Evolutionary conservation across 2,888 invertebrate genomes (phyloP).

Genomic region (Lydus trimaculatus): DNA sequence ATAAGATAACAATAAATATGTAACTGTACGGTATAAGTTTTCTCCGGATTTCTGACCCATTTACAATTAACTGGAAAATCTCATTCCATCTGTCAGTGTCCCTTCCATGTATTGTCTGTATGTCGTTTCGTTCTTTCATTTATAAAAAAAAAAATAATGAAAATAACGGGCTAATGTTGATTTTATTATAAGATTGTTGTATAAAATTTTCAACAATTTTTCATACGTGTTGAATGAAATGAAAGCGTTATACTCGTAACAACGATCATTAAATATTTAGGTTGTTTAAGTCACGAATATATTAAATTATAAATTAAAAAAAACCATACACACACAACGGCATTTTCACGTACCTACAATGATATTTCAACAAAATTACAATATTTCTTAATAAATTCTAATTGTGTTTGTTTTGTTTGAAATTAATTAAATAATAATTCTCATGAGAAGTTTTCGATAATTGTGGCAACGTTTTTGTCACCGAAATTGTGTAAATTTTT

Average conservation of each 20-base stretch:
- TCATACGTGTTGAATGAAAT: conserved; percentile 19
- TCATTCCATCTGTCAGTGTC: not conserved
- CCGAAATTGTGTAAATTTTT: not conserved
- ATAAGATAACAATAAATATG: not conserved
- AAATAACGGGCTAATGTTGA: not conserved
- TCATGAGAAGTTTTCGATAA: not conserved
- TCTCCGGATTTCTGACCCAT: not conserved
- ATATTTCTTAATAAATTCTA: conserved; percentile 8
- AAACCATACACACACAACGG: too few relatives aligned
- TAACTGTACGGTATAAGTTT: not conserved
- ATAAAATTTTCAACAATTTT: conserved; percentile 11
- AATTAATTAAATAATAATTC: conserved; percentile 10
- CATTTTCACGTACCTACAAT: conserved; percentile 6
- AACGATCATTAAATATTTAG: conserved; percentile 12
- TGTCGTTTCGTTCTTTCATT: not conserved
- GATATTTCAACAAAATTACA: conserved; percentile 10
- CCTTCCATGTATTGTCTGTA: not conserved
- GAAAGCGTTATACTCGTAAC: conserved; percentile 13
- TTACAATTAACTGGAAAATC: not conserved
- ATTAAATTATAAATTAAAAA: not conserved
- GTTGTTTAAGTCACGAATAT: conserved; percentile 21
- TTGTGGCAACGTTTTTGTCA: not conserved
- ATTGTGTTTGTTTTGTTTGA: conserved; percentile 13
- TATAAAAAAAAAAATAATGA: not conserved
- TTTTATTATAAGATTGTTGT: not conserved